Conservation (phyloP, 2,113 vertebrate genomes). For the Seriola quinqueradiata region DNA sequence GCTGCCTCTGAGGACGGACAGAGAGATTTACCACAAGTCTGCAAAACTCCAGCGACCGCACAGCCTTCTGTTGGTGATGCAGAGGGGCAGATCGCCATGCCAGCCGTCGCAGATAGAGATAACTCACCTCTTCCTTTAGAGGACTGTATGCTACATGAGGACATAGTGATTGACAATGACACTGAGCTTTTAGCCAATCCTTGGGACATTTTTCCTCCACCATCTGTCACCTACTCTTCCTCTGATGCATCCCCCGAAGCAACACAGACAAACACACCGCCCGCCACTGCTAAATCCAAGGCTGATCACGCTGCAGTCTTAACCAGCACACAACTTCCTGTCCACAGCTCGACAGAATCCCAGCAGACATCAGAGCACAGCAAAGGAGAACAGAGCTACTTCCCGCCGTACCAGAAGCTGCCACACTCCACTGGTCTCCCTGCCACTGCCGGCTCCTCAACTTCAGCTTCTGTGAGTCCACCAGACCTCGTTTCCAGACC, state of each 20-base stretch:
- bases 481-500: background rate
- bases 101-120: background rate
- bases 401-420: slow-evolving; percentile 65
- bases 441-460: background rate
- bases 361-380: slow-evolving; percentile 4
- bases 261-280: accelerated
- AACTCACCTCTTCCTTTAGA: background rate
- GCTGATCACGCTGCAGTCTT: accelerated
- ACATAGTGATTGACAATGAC: background rate
- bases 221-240: background rate
- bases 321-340: slow-evolving; percentile 40
- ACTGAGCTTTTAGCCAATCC: slow-evolving; percentile 32
- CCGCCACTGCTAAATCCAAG: background rate
- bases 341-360: background rate
- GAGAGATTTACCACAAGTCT: background rate
- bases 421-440: background rate
- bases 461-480: background rate
- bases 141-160: background rate
- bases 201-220: slow-evolving; percentile 67
- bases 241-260: slow-evolving; percentile 15
- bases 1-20: background rate
- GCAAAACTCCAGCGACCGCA: background rate
- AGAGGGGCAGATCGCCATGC: background rate
- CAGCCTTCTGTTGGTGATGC: slow-evolving; percentile 1
- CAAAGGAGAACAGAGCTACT: slow-evolving; percentile 33